Evolutionary conservation across 2,113 vertebrate genomes (phyloP).

Genomic region (Dicrurus megarhynchus): DNA sequence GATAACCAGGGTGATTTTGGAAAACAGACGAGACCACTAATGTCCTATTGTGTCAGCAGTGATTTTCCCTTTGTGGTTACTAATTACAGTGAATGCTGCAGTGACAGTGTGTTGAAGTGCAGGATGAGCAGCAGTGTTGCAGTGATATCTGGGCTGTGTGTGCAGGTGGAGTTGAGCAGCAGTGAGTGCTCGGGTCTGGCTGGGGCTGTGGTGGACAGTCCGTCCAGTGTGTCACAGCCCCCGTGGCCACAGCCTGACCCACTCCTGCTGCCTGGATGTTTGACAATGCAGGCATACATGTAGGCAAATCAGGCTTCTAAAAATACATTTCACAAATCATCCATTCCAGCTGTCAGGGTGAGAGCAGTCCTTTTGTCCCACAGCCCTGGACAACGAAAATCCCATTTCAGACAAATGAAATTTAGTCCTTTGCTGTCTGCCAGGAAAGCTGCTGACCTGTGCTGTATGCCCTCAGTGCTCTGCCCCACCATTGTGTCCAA

Average conservation of each 20-base stretch:
- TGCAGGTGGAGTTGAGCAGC: background rate
- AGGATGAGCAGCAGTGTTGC: background rate
- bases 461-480: background rate
- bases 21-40: background rate
- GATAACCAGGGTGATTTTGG: background rate
- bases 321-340: constrained; percentile 59
- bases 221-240: background rate
- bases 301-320: constrained; percentile 32
- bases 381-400: constrained; percentile 18
- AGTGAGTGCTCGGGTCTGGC: background rate
- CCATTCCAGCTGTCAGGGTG: constrained; percentile 59
- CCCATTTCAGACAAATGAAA: constrained; percentile 35
- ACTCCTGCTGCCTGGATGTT: background rate
- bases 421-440: constrained; percentile 13
- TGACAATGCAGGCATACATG: background rate
- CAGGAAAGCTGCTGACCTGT: constrained; percentile 58
- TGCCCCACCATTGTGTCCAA: background rate
- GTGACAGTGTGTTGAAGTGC: background rate
- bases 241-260: background rate
- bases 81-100: background rate
- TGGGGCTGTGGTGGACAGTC: background rate
- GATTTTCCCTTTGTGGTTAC: background rate
- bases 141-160: background rate
- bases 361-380: constrained; percentile 53
- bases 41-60: background rate